Percentiles rank a stretch among this genome's conserved stretches.
Evolutionary conservation across 1,140 invertebrate species (phyloP).

Genomic region (Drosophila mayri): DNA sequence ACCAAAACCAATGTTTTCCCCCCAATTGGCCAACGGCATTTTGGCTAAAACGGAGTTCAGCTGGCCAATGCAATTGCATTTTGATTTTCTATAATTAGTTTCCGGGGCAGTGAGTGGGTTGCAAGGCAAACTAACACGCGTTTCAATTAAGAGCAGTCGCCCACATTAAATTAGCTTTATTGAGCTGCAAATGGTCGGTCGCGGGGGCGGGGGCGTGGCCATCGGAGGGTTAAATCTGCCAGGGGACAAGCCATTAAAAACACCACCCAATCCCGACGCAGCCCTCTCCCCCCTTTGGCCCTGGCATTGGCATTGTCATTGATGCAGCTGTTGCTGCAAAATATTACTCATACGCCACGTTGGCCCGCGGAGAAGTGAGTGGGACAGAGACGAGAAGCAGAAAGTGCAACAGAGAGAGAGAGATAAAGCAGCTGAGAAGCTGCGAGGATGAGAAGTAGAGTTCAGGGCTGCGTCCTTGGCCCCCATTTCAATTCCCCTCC

Average conservation of each 20-base stretch:
- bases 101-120: constrained; percentile 33
- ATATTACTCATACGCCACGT: constrained; percentile 62
- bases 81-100: constrained; percentile 54
- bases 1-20: constrained; percentile 3
- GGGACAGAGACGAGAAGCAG: background rate
- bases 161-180: constrained; percentile 63
- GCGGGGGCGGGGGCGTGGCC: background rate
- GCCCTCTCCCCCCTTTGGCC: background rate
- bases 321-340: constrained; percentile 56
- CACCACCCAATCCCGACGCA: constrained; percentile 7
- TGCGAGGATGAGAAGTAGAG: constrained; percentile 5
- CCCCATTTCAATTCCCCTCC: constrained; percentile 18
- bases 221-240: constrained; percentile 17
- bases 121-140: constrained; percentile 49
- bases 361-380: background rate
- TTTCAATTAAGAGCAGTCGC: constrained; percentile 56
- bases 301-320: constrained; percentile 59
- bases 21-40: constrained; percentile 21
- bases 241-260: constrained; percentile 52
- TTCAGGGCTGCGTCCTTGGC: constrained; percentile 41
- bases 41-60: constrained; percentile 16
- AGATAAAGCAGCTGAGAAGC: background rate
- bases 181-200: constrained; percentile 25
- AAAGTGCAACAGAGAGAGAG: background rate
- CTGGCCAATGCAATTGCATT: constrained; percentile 46